Percentiles rank a stretch among this genome's conserved stretches.
phyloP scores from a whole-genome alignment of 2,113 vertebrate genomes.

The Corythaixoides concolor region DNA sequence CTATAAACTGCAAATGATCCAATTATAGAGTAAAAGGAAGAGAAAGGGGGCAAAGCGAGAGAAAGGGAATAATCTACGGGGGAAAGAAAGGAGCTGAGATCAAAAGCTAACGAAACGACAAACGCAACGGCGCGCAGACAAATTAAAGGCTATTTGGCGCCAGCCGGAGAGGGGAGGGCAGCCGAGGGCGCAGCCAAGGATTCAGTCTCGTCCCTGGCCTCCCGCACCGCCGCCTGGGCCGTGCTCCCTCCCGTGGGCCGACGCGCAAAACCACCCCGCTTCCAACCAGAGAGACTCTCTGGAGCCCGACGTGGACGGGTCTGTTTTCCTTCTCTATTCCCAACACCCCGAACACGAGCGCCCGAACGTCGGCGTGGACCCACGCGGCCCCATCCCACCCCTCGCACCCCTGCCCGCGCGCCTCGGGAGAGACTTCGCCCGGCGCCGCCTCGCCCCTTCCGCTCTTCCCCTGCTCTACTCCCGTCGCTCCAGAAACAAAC shows the following conservation, averaged over 20 bases:
- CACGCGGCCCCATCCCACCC: rapidly evolving
- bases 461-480: rapidly evolving
- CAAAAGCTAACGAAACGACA: not conserved
- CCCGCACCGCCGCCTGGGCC: not conserved
- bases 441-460: rapidly evolving
- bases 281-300: not conserved
- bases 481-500: not conserved
- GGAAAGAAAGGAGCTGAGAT: not conserved
- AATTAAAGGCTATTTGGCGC: not conserved
- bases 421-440: rapidly evolving
- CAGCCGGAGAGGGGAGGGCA: not conserved
- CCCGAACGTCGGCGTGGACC: rapidly evolving
- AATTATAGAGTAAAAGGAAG: not conserved
- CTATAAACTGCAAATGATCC: conserved; percentile 24
- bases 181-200: not conserved
- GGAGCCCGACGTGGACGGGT: not conserved
- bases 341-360: rapidly evolving
- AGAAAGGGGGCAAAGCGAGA: not conserved
- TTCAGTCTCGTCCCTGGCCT: not conserved
- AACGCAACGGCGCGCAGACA: rapidly evolving
- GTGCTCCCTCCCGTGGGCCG: not conserved
- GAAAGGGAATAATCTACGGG: not conserved
- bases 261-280: rapidly evolving
- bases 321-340: not conserved
- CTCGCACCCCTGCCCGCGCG: rapidly evolving